Evolutionary conservation across 1,140 invertebrate species (phyloP).

Genomic region (Diorhabda elongata): DNA sequence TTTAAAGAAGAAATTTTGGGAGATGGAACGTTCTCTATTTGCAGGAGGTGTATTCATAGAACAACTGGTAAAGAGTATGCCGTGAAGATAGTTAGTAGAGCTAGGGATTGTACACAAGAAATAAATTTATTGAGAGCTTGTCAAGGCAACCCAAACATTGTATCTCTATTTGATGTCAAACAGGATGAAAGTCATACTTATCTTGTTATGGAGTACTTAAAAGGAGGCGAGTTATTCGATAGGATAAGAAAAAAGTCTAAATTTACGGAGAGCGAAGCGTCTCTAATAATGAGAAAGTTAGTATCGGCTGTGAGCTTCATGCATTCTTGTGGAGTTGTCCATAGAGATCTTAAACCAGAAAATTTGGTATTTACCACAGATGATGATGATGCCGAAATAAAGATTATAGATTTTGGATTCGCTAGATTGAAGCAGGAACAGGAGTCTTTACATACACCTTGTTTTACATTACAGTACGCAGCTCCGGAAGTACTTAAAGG

Average conservation of each 20-base stretch:
- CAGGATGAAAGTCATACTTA: slow-evolving; percentile 78
- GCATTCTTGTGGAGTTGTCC: slow-evolving; percentile 75
- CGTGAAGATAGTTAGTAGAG: slow-evolving; percentile 86
- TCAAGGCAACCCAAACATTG: slow-evolving; percentile 85
- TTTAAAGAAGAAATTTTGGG: slow-evolving; percentile 67
- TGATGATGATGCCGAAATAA: slow-evolving; percentile 64
- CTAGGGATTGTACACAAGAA: slow-evolving; percentile 72
- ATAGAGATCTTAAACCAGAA: slow-evolving; percentile 89
- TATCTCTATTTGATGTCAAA: slow-evolving; percentile 76
- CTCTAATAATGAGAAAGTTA: slow-evolving; percentile 69
- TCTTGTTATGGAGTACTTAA: slow-evolving; percentile 80
- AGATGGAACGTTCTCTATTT: slow-evolving; percentile 86
- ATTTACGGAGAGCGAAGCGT: slow-evolving; percentile 68
- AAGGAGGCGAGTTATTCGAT: slow-evolving; percentile 78
- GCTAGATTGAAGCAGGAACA: slow-evolving; percentile 65
- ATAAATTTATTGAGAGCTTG: slow-evolving; percentile 73
- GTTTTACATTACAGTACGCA: slow-evolving; percentile 86
- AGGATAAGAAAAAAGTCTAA: slow-evolving; percentile 59
- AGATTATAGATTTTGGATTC: slow-evolving; percentile 90
- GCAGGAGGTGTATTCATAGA: slow-evolving; percentile 75
- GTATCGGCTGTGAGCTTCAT: slow-evolving; percentile 78
- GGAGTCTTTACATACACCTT: slow-evolving; percentile 71
- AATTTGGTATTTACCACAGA: slow-evolving; percentile 71
- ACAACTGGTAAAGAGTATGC: slow-evolving; percentile 68
- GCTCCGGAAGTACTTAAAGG: slow-evolving; percentile 80